Evolutionary conservation across 2,113 vertebrate genomes (phyloP).

Genomic region (Fregata magnificens): DNA sequence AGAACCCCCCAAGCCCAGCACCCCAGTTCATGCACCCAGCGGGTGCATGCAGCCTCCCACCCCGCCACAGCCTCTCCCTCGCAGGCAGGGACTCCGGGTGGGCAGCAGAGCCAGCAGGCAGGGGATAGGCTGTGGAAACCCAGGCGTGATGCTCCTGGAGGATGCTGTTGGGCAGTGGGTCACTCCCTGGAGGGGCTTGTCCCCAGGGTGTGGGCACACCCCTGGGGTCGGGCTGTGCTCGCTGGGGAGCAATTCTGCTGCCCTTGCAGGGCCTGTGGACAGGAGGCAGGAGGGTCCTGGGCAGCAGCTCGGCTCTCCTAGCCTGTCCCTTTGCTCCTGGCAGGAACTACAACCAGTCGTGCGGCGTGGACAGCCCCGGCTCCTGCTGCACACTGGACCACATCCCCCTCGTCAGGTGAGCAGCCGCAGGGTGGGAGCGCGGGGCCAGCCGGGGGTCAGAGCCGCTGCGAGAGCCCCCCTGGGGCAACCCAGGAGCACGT

Average conservation of each 20-base stretch:
- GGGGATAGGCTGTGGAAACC: neutral
- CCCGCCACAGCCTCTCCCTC: neutral
- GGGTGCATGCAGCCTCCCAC: neutral
- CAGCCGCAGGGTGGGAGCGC: accelerated
- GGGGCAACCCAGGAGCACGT: neutral
- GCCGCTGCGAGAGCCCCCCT: neutral
- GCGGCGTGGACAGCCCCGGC: conserved; percentile 67
- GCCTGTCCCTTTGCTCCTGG: neutral
- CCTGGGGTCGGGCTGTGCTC: neutral
- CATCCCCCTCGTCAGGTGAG: conserved; percentile 83
- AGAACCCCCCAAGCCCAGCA: neutral
- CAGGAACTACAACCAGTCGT: conserved; percentile 85
- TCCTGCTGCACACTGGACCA: conserved; percentile 83
- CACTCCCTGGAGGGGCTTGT: neutral
- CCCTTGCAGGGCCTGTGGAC: neutral
- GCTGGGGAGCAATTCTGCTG: neutral
- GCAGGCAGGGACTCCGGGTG: neutral
- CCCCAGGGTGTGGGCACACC: neutral
- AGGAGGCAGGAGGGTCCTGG: neutral
- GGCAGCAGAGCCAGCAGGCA: neutral
- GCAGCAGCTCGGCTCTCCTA: neutral
- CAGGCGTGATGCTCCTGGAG: accelerated
- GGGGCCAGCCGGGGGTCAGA: accelerated
- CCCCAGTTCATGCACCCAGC: accelerated
- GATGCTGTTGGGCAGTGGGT: neutral